Evolutionary conservation across 2,113 vertebrate species (phyloP).

Genomic region (Aptenodytes forsteri): DNA sequence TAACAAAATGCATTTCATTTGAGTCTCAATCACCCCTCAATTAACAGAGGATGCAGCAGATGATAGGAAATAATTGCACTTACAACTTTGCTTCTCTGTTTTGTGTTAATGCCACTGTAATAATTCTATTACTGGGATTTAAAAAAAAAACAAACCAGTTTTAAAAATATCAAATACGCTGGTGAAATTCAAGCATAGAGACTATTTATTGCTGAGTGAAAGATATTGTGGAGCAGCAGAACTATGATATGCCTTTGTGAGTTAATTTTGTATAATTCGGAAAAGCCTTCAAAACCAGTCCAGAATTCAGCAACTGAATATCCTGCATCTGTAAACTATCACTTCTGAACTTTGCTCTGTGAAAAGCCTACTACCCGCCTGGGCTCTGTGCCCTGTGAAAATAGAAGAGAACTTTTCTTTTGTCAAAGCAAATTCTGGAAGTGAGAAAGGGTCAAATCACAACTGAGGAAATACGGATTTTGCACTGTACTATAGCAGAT

Average conservation of each 20-base stretch:
- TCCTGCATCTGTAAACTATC: not conserved
- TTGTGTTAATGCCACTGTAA: not conserved
- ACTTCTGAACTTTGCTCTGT: not conserved
- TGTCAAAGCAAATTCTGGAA: not conserved
- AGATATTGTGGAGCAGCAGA: not conserved
- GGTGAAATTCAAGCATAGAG: not conserved
- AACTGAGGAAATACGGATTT: not conserved
- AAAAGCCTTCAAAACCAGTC: not conserved
- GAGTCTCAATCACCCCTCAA: not conserved
- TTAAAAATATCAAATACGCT: not conserved
- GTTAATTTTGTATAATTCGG: not conserved
- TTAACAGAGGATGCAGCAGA: not conserved
- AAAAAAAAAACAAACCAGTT: not conserved
- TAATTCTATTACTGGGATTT: not conserved
- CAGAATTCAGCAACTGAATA: slow-evolving; percentile 3
- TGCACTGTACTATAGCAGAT: not conserved
- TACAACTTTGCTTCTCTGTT: not conserved
- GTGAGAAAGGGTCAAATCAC: not conserved
- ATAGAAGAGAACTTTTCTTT: not conserved
- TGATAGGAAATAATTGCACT: not conserved
- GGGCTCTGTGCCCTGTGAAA: not conserved
- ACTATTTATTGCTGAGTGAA: slow-evolving; percentile 3
- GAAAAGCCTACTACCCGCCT: not conserved
- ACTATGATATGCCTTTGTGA: not conserved
- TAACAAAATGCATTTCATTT: slow-evolving; percentile 20